Percentiles rank a stretch among this genome's conserved stretches.
Conservation (phyloP, 64 coral and sea anemone species). For the Cladopsammia gracilis region DNA sequence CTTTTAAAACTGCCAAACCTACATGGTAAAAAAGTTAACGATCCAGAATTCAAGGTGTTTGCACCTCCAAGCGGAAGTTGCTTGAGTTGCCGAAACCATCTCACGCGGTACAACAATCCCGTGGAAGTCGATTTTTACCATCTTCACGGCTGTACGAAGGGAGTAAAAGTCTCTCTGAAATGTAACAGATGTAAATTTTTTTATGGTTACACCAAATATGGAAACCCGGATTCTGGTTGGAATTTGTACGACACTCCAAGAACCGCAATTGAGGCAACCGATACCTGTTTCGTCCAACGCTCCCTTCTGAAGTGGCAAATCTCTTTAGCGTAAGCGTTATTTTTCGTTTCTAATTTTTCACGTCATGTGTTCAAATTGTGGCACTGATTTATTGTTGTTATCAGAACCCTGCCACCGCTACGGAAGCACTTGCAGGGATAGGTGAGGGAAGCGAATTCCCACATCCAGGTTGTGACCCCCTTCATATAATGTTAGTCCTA, state of each 20-base stretch:
- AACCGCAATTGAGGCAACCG: slow-evolving; percentile 21
- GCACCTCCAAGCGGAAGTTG: neutral
- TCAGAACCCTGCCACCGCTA: no score
- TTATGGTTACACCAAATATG: slow-evolving; percentile 44
- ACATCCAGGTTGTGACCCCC: no score
- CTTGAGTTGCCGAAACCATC: neutral
- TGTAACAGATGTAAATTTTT: slow-evolving; percentile 21
- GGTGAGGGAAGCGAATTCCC: no score
- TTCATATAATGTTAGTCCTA: no score
- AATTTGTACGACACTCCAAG: neutral
- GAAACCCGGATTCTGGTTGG: slow-evolving; percentile 32
- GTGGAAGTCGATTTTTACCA: slow-evolving; percentile 20
- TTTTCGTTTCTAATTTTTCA: neutral
- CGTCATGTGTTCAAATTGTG: neutral
- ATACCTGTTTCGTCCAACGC: slow-evolving; percentile 36
- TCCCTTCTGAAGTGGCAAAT: slow-evolving; percentile 33
- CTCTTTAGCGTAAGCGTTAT: slow-evolving; percentile 34
- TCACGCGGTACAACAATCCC: neutral
- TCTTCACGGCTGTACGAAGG: neutral
- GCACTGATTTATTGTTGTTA: no score
- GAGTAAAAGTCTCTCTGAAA: slow-evolving; percentile 1
- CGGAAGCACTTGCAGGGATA: no score
- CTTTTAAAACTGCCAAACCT: no score
- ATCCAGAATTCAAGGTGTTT: no score
- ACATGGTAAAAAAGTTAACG: no score